These are phyloP conservation scores for Leucoraja erinaceus DNA, from an alignment of 2,113 vertebrate genomes.

Conservation along the genomic window DNA sequence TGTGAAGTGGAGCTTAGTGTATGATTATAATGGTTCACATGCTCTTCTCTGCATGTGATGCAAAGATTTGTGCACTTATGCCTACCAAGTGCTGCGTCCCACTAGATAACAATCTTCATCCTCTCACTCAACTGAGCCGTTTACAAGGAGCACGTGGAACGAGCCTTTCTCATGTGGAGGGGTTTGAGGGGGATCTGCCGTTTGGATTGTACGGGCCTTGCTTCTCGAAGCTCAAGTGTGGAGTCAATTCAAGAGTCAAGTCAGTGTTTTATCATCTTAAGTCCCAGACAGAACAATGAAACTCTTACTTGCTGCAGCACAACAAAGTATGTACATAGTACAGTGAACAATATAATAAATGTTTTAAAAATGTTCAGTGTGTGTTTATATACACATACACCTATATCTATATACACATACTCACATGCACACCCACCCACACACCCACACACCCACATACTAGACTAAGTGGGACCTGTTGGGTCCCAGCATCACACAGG, in stretches of 20 bases:
- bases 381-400: no score
- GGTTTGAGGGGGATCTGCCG: neutral
- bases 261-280: no score
- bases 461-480: no score
- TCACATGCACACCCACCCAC: no score
- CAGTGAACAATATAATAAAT: no score
- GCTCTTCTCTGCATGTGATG: conserved; percentile 25
- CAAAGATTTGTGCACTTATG: conserved; percentile 25
- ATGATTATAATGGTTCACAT: conserved; percentile 25
- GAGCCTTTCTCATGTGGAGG: neutral
- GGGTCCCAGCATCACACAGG: no score
- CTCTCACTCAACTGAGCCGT: neutral
- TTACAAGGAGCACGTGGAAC: neutral
- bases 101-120: conserved; percentile 28
- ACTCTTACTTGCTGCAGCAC: no score
- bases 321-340: no score
- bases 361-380: no score
- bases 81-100: neutral
- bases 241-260: neutral
- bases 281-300: no score
- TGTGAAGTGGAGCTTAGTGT: conserved; percentile 16
- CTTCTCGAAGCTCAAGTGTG: conserved; percentile 1
- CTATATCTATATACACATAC: no score
- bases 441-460: no score
- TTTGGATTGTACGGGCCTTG: neutral